Base-by-base conservation (phyloP, 1,140 invertebrate species). In the Mizuhopecten yessoensis region DNA sequence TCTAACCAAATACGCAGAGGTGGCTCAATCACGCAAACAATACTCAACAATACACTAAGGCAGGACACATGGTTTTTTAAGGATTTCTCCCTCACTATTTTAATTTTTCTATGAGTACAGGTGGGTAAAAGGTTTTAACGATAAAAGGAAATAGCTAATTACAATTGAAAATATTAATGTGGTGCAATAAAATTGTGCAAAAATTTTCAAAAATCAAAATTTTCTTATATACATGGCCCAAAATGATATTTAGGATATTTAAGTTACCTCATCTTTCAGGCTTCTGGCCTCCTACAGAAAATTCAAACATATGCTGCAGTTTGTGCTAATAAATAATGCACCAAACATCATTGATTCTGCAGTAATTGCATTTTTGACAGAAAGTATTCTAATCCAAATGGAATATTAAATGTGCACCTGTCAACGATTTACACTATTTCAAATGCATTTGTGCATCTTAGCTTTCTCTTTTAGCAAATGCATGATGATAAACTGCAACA, bases 241-340 rank as follows among this genome's bases (percentile, higher is more conserved):
- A 88, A 33, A 39, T 15, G 33, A 36, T 34, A 88, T 88, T 17
- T 45, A 45, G 34, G 36, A 10, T 11, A 45, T 29, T 49, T 39
- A 39, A 39, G 13, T 57, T 90, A 90, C 89, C 89, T 87, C 87
- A 34, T 45, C 42, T 90, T 90, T 90, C 34, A 89, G 86, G 36
- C 89, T 45, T 87, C 86, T 45, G 57, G 57, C 57, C 9, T 34
- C 34, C 86, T 87, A 90, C 36, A 87, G 86, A 90, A 90, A 90
- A 57, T 39, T 45, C 39, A 75, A 75, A 75, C 57, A 75, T 29
- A 75, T 29, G 17, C 17, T 45, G 42, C 9, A 45, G 1, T 45
- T 17, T 20, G 0, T 15, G 1, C 42, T 13, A 45, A 45, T 45
- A 45, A 45, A 13, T 39, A 39, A 39, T 7, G 36, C 13, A 39